These are phyloP conservation scores for Megaleporinus macrocephalus DNA, from an alignment of 2,113 vertebrate species.

Conservation along the genomic window DNA sequence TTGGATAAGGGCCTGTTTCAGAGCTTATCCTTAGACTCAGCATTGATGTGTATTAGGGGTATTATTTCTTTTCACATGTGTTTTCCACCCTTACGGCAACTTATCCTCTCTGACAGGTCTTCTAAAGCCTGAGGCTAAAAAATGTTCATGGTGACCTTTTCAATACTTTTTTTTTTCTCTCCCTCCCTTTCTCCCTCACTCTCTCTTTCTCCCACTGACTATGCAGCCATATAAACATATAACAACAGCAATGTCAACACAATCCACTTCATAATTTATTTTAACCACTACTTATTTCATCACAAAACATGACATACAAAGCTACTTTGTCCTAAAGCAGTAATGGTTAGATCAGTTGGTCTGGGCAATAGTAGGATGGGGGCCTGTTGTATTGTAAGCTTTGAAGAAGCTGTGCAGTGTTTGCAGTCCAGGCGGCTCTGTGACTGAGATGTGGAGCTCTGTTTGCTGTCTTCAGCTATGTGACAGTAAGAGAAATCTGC, in stretches of 20 bases:
- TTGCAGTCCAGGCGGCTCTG: conserved; percentile 8
- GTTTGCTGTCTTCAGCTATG: conserved; percentile 55
- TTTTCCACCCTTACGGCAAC: conserved; percentile 8
- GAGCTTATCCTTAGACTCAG: not conserved
- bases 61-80: conserved; percentile 16
- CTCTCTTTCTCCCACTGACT: not conserved
- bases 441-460: conserved; percentile 35
- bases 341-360: conserved; percentile 24
- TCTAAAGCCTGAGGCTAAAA: conserved; percentile 17
- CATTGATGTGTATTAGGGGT: not conserved
- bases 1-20: conserved; percentile 3
- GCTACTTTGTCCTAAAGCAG: conserved; percentile 22
- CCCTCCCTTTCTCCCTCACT: not conserved
- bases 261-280: not conserved
- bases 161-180: conserved; percentile 12
- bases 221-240: not conserved
- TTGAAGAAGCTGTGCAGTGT: not conserved
- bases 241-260: not conserved
- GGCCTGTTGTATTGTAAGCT: not conserved
- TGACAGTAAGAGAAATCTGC: conserved; percentile 50
- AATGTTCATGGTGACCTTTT: conserved; percentile 44
- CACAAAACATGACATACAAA: conserved; percentile 2
- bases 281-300: not conserved
- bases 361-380: not conserved
- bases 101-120: conserved; percentile 43